A percentile compares a stretch with the other conserved stretches of the same genome.
Conservation (phyloP, 2,797 vertebrate species). For the Squalus acanthias region DNA sequence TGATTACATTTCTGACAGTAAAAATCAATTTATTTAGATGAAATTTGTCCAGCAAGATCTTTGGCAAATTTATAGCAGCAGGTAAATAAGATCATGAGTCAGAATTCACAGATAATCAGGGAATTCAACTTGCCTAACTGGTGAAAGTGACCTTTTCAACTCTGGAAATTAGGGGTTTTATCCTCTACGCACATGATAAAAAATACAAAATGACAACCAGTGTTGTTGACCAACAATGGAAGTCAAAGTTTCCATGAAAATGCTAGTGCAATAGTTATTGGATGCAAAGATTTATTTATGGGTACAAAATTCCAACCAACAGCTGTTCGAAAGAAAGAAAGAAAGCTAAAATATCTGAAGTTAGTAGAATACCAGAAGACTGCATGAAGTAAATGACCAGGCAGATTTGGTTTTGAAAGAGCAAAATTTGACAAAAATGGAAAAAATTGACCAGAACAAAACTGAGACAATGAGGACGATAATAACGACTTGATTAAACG, state of each 20-base stretch:
- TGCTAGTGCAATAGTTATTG: not conserved
- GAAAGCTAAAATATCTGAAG: not conserved
- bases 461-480: not conserved
- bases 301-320: not conserved
- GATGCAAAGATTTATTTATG: not conserved
- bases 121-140: not conserved
- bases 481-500: not conserved
- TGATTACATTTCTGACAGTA: not conserved
- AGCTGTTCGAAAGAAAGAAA: not conserved
- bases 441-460: not conserved
- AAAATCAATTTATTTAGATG: not conserved
- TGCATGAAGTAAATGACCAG: not conserved
- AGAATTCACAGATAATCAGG: not conserved
- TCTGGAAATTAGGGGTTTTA: not conserved
- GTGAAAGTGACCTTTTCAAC: not conserved
- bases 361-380: not conserved
- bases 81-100: not conserved
- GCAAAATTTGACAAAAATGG: not conserved
- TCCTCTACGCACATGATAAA: not conserved
- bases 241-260: not conserved
- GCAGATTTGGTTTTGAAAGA: not conserved
- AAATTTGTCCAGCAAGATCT: too few relatives aligned
- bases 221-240: not conserved
- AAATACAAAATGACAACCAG: not conserved
- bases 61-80: not conserved